Conservation (phyloP, 2,113 vertebrate species). For the Merops nubicus region DNA sequence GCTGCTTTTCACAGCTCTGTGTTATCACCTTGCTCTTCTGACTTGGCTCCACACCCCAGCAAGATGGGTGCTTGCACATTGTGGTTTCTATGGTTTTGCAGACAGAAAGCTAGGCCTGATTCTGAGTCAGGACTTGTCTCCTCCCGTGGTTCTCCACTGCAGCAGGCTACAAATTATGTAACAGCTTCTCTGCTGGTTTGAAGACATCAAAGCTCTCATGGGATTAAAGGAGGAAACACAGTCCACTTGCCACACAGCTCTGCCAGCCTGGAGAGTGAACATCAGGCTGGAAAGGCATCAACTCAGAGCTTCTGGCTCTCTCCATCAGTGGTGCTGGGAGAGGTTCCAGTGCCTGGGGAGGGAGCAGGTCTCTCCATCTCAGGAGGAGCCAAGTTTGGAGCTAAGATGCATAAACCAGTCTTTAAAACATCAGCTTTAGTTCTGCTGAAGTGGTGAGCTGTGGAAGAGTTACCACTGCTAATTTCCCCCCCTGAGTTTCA, state of each 20-base stretch:
- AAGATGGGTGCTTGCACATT: fast-evolving
- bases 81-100: neutral
- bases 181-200: neutral
- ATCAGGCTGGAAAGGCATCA: neutral
- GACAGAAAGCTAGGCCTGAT: neutral
- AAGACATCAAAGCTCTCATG: neutral
- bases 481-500: neutral
- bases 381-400: neutral
- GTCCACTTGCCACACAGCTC: neutral
- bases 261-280: fast-evolving
- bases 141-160: fast-evolving
- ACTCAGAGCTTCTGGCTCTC: neutral
- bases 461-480: neutral
- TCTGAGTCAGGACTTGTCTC: neutral
- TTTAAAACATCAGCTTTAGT: too few relatives aligned
- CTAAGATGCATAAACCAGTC: neutral
- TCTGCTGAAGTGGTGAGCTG: neutral
- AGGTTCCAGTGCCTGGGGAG: neutral
- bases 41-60: neutral
- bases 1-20: neutral
- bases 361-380: neutral
- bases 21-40: neutral
- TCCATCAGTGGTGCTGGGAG: neutral
- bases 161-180: neutral
- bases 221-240: neutral